These are phyloP conservation scores for Drosophila bipectinata DNA, from an alignment of 1,140 invertebrate genomes.

Conservation along the genomic window DNA sequence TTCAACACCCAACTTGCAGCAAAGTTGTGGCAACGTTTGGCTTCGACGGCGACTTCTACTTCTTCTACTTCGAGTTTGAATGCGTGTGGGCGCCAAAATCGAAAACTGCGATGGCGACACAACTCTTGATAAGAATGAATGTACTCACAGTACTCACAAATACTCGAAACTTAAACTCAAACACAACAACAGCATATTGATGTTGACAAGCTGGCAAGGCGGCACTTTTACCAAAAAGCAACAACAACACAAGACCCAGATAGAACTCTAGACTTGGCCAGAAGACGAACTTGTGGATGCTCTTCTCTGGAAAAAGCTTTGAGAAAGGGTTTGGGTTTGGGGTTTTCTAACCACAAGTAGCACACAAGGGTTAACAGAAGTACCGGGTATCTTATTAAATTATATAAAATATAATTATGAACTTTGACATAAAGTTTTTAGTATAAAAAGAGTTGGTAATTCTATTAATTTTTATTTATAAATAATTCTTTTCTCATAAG, in stretches of 20 bases:
- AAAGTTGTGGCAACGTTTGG: constrained; percentile 10
- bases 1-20: constrained; percentile 8
- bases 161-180: constrained; percentile 7
- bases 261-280: neutral
- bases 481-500: too few relatives aligned
- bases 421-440: too few relatives aligned
- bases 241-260: neutral
- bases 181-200: constrained; percentile 15
- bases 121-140: constrained; percentile 74
- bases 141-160: constrained; percentile 28
- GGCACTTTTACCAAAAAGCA: constrained; percentile 58
- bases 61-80: constrained; percentile 10
- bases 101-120: constrained; percentile 73
- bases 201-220: constrained; percentile 70
- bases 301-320: neutral
- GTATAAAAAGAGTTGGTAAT: too few relatives aligned
- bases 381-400: too few relatives aligned
- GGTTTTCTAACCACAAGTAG: neutral
- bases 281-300: constrained; percentile 1
- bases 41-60: constrained; percentile 26
- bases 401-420: too few relatives aligned
- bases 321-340: neutral
- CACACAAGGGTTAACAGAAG: neutral
- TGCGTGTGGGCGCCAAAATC: constrained; percentile 58
- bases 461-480: too few relatives aligned